Conservation (phyloP, 2,888 invertebrate genomes). For the Fabriciana adippe region DNA sequence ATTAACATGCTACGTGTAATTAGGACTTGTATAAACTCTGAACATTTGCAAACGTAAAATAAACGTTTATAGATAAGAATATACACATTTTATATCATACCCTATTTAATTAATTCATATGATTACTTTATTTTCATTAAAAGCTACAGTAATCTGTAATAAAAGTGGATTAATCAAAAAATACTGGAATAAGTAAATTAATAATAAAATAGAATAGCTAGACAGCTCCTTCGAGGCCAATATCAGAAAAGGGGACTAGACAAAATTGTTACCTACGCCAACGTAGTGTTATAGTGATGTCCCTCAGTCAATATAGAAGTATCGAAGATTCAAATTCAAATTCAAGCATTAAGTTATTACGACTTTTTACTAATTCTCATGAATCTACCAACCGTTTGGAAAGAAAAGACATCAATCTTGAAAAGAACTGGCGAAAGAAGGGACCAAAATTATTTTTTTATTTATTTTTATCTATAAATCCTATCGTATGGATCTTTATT, state of each 20-base stretch:
- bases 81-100: no score
- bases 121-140: not conserved
- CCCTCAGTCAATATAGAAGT: not conserved
- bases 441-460: not conserved
- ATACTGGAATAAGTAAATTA: constrained; percentile 15
- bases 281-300: constrained; percentile 23
- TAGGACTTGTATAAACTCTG: no score
- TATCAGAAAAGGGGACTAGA: constrained; percentile 33
- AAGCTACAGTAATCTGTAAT: not conserved
- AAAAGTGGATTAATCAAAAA: not conserved
- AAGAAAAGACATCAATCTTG: no score
- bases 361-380: no score
- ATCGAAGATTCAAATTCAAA: not conserved
- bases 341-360: no score
- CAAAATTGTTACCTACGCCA: constrained; percentile 39
- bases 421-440: no score
- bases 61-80: no score
- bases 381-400: no score
- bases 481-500: not conserved
- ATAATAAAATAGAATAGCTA: constrained; percentile 25
- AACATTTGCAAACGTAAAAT: no score
- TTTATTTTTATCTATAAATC: not conserved
- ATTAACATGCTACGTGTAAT: no score
- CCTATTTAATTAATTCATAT: no score
- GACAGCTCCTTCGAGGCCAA: constrained; percentile 20